A percentile compares a stretch with the other conserved stretches of the same genome.
These are phyloP conservation scores for Periplaneta americana DNA, from an alignment of 1,140 invertebrate genomes.

Conservation along the genomic window DNA sequence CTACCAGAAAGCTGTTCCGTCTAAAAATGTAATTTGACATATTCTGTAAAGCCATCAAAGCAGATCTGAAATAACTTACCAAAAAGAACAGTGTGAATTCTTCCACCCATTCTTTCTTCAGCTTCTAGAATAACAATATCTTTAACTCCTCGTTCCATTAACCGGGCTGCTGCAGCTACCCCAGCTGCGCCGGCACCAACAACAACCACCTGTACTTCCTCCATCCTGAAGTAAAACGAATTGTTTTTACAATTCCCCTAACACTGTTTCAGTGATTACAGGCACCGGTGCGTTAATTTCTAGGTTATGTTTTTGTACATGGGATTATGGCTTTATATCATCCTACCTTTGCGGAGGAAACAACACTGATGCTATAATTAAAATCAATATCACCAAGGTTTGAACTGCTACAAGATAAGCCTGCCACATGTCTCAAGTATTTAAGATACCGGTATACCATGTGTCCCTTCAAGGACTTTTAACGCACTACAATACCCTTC, in stretches of 20 bases:
- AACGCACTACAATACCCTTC: no score
- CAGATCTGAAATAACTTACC: constrained; percentile 33
- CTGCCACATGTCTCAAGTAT: neutral
- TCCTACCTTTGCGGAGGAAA: no score
- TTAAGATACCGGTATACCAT: no score
- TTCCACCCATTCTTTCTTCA: constrained; percentile 61
- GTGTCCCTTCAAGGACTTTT: no score
- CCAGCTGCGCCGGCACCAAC: constrained; percentile 57
- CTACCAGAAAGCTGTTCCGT: no score
- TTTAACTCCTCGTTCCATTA: constrained; percentile 41
- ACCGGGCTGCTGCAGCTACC: constrained; percentile 45
- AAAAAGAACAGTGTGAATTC: constrained; percentile 54
- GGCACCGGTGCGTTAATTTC: neutral
- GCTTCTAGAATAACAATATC: constrained; percentile 61
- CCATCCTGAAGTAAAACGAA: neutral
- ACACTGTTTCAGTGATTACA: no score
- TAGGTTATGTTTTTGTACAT: neutral
- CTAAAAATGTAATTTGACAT: no score
- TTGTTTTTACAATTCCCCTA: no score
- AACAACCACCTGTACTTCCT: constrained; percentile 41
- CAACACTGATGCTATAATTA: neutral
- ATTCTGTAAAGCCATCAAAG: no score
- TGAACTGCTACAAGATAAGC: neutral
- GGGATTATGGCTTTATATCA: neutral
- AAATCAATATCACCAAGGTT: neutral